Base-by-base conservation (phyloP, 2,888 invertebrate species). In the Nowickia ferox region DNA sequence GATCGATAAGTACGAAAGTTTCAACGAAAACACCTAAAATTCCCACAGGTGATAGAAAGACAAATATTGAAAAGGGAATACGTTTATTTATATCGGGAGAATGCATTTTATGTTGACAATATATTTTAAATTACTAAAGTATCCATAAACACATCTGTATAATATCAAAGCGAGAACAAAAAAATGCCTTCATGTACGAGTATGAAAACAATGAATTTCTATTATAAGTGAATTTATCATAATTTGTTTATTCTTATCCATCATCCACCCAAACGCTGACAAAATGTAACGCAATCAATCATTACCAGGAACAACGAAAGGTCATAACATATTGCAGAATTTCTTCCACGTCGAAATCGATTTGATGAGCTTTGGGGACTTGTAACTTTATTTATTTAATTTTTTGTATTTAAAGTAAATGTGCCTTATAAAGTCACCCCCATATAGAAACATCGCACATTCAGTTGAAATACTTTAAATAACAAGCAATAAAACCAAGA, bases 351-450 rank as follows among this genome's bases (percentile, higher is more conserved):
- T n/a, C 2, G 30, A 44, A 46, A 65, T 65, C 15, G 65, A 46
- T 65, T 65, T 22, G n/a, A 46, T 22, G n/a, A 46, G 46, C 65
- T 48, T 65, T 22, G 48, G 46, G 30, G 48, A 48, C 22, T 65
- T 65, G 65, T 46, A 22, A 22, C 11, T 46, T 65, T n/a, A 59
- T 38, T 57, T 46, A 46, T 46, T 46, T 30, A n/a, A 30, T 59
- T 46, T 48, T n/a, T n/a, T 46, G 65, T 44, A 44, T 46, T 11
- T 44, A 22, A 65, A 22, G 10, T 22, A 1, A 30, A 9, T 57
- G 30, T 13, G 9, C 1, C 17, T 44, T 44, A 22, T 48, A 44
- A 65, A 22, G 46, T 17, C n/a, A 65, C 40, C 46, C 46, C 6
- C 4, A 46, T 46, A 30, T 1, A 46, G 4, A n/a, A 46, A n/a